Evolutionary conservation across 2,113 vertebrate species (phyloP), one percentile per base, ranked within the genome.

Genomic region (Muscicapa adusta): DNA sequence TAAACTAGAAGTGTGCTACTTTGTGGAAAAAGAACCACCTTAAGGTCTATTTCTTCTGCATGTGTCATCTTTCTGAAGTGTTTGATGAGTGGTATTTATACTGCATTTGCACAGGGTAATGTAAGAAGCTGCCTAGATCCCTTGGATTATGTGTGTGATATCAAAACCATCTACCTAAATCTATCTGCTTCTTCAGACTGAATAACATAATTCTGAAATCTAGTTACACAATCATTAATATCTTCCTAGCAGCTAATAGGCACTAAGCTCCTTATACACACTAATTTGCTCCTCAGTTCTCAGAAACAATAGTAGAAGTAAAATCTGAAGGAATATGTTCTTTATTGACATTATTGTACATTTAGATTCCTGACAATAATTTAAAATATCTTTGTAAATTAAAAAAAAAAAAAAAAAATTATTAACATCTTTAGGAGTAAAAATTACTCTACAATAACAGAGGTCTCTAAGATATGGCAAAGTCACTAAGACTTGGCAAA

Each of bases 161-260:
- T 90, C 66, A 80, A 91, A 90, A 66, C 20, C 58, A 62, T 62
- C 71, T 66, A 23, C 22, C 33, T 83, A 85, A 94, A 85, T 61
- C 33, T 76, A 80, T 50, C 72, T 92, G 17, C n/a, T 86, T 90
- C 71, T 85, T 94, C 85, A 70, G 33, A 70, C 5, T 86, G 91
- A 88, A 80, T 28, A 85, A 74, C 12, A 16, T 83, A 50, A 73
- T 88, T 93, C 92, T 84, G 60, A 93, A 93, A 86, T 77, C 58
- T 83, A 73, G 24, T 17, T 8, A 12, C 48, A 74, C 74, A 92
- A 91, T 18, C 31, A 47, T 83, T 70, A 88, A 28, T 77, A 94
- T 58, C 34, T 83, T 85, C 47, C 63, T 40, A 80, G 54, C n/a
- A 18, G 14, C 12, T 85, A 88, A 85, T 33, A 66, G 18, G 6